Evolutionary conservation across 2,113 vertebrate genomes (phyloP), one percentile per base, ranked within the genome.

Genomic region (Neolamprologus devosi): DNA sequence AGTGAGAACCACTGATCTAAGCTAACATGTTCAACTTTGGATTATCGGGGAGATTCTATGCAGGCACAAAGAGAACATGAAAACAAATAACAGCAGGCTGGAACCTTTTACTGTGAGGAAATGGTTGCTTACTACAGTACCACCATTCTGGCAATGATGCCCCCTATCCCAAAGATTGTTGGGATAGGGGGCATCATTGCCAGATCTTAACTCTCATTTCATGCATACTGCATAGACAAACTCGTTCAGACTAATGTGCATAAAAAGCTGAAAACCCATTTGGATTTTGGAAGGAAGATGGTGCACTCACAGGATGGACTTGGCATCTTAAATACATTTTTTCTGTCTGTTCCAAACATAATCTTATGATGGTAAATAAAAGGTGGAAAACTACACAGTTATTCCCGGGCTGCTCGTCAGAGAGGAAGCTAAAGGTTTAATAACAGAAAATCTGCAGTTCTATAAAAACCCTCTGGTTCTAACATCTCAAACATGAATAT

Each of bases 141-240:
- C 16, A 47, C 42, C 70, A 30, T 75, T 75, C 42, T 30, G 30
- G 2, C 58, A 35, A n/a, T 35, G 6, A 35, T 65, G 45, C 73
- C 73, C 16, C 0, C 45, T 51, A 13, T 78, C 42, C 42, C 73
- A 78, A 12, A 0, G 0, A 65, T 65, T 0, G 0, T 68, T 68
- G 10, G 19, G 60, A 37, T 37, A 65, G 0, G 60, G 0, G 19
- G 16, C 1, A 3, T 30, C 42, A 19, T 19, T 78, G 4, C 3
- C 45, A 78, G 45, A 13, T 51, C 45, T 49, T 0, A 78, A 51
- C 16, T 6, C 23, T 78, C 26, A 3, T 78, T 37, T 68, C 17
- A 2, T 78, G 42, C 26, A 30, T 33, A 28, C 70, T 49, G 26
- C 21, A 51, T 1, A n/a, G 45, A 13, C 26, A 78, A 78, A 49